phyloP scores from a whole-genome alignment of 2,113 vertebrate species.

The Sceloporus undulatus region DNA sequence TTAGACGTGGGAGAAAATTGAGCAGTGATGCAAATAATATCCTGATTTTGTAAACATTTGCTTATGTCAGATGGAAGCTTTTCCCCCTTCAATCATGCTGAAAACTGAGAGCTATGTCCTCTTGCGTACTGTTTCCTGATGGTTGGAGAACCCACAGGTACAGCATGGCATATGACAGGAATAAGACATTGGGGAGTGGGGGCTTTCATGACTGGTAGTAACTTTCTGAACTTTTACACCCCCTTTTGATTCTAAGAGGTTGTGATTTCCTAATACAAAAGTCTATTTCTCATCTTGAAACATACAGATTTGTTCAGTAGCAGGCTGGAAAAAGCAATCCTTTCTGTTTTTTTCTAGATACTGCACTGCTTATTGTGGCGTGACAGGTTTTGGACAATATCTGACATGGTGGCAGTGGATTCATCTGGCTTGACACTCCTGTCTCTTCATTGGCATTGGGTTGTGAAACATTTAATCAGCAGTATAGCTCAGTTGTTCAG shows the following conservation, averaged over 20 bases:
- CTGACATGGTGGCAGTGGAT: conserved; percentile 84
- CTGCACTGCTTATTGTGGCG: conserved; percentile 86
- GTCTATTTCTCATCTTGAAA: not conserved
- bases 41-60: not conserved
- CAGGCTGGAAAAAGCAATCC: not conserved
- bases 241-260: not conserved
- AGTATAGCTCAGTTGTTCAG: conserved; percentile 85
- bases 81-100: not conserved
- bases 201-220: not conserved
- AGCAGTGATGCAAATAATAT: not conserved
- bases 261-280: not conserved
- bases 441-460: conserved; percentile 97
- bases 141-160: not conserved
- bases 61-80: not conserved
- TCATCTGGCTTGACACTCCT: conserved; percentile 85
- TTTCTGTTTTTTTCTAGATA: conserved; percentile 60
- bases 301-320: no score
- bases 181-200: not conserved
- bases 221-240: not conserved
- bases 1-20: not conserved
- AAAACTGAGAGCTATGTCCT: not conserved
- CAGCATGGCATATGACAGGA: not conserved
- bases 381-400: conserved; percentile 90
- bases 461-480: conserved; percentile 88
- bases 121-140: not conserved